Evolutionary conservation across 2,888 invertebrate species (phyloP).

Genomic region (Didymodactylos carnosus): DNA sequence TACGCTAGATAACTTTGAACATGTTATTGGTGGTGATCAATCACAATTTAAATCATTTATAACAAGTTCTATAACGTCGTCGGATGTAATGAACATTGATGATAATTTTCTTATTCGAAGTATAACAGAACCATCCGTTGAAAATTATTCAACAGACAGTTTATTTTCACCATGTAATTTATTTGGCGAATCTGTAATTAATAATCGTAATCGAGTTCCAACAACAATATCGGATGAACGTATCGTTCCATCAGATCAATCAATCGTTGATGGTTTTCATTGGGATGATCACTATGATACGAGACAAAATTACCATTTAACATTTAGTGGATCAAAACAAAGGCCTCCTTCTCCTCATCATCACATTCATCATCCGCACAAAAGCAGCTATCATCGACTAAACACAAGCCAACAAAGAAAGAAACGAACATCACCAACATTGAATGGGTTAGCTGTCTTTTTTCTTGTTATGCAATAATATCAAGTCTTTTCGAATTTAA

Average conservation of each 20-base stretch:
- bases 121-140: background rate
- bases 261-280: background rate
- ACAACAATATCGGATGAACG: too few species aligned
- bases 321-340: too few species aligned
- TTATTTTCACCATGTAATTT: background rate
- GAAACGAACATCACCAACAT: too few species aligned
- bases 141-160: background rate
- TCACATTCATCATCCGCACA: too few species aligned
- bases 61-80: background rate
- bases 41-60: background rate
- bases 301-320: background rate
- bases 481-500: too few species aligned
- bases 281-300: background rate
- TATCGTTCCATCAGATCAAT: background rate
- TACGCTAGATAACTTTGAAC: background rate
- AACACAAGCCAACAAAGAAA: too few species aligned
- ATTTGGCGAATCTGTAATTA: too few species aligned
- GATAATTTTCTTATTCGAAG: background rate
- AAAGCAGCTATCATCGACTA: too few species aligned
- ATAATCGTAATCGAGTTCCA: background rate
- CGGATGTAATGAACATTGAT: background rate
- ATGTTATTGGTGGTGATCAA: background rate
- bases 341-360: too few species aligned
- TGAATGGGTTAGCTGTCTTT: too few species aligned
- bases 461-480: too few species aligned